Percentiles rank a stretch among this genome's conserved stretches.
These are phyloP conservation scores for Dicaeum eximium DNA, from an alignment of 2,113 vertebrate genomes.

Conservation along the genomic window DNA sequence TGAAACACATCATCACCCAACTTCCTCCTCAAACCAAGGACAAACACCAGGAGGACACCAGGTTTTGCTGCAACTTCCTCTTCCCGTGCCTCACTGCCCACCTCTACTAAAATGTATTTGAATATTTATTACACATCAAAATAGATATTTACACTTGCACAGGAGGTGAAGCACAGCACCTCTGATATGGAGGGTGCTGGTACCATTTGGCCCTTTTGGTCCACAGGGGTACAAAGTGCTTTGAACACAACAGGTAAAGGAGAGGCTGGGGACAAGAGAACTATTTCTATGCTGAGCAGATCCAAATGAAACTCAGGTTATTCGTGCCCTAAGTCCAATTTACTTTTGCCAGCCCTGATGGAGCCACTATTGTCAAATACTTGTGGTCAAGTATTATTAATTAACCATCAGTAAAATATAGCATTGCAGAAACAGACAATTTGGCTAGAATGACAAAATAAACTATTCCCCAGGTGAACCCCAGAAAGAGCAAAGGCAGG, in stretches of 20 bases:
- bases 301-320: neutral
- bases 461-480: neutral
- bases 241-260: neutral
- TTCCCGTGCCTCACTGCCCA: neutral
- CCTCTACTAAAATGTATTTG: neutral
- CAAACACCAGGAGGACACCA: neutral
- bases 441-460: neutral
- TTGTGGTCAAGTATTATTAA: neutral
- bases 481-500: neutral
- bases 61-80: neutral
- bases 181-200: neutral
- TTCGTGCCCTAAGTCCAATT: neutral
- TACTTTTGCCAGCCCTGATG: neutral
- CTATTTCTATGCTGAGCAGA: neutral
- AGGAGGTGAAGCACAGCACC: neutral
- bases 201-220: neutral
- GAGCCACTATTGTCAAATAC: rapidly evolving
- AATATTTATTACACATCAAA: neutral
- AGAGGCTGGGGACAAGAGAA: neutral
- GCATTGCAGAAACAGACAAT: neutral
- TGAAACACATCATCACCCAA: neutral
- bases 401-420: neutral
- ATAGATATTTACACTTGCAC: neutral
- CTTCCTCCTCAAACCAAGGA: neutral
- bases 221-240: rapidly evolving